A percentile compares a stretch with the other conserved stretches of the same genome.
Conservation (phyloP, 2,888 invertebrate genomes). For the Drosophila subquinaria region DNA sequence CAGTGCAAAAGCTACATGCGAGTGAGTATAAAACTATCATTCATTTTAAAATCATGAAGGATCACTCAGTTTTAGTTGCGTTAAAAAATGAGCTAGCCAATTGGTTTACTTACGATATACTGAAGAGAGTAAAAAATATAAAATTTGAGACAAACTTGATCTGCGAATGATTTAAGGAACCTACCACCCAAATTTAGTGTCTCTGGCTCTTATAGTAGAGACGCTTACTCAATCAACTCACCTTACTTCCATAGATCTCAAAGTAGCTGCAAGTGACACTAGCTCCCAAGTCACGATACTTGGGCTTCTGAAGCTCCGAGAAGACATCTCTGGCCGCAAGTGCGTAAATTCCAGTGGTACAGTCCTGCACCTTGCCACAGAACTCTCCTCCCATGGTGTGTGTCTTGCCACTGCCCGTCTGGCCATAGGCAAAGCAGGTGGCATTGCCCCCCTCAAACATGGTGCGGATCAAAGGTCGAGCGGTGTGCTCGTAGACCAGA, state of each 20-base stretch:
- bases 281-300: constrained; percentile 93
- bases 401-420: constrained; percentile 98
- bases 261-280: constrained; percentile 98
- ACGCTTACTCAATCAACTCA: constrained; percentile 68
- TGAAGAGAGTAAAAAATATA: no score
- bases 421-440: constrained; percentile 99
- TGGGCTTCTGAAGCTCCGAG: constrained; percentile 91
- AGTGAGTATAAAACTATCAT: no score
- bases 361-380: constrained; percentile 96
- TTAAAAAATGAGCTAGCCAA: no score
- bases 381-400: constrained; percentile 99
- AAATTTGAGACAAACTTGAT: no score
- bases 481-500: constrained; percentile 97
- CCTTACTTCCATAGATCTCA: constrained; percentile 99
- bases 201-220: no score
- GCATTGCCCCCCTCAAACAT: constrained; percentile 99
- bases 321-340: constrained; percentile 98
- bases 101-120: no score
- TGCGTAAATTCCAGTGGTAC: constrained; percentile 98
- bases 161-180: no score
- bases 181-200: no score
- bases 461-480: constrained; percentile 97
- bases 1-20: no score
- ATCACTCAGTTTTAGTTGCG: no score
- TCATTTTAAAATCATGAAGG: no score